phyloP scores from a whole-genome alignment of 2,113 vertebrate species.

The Corvus moneduloides region DNA sequence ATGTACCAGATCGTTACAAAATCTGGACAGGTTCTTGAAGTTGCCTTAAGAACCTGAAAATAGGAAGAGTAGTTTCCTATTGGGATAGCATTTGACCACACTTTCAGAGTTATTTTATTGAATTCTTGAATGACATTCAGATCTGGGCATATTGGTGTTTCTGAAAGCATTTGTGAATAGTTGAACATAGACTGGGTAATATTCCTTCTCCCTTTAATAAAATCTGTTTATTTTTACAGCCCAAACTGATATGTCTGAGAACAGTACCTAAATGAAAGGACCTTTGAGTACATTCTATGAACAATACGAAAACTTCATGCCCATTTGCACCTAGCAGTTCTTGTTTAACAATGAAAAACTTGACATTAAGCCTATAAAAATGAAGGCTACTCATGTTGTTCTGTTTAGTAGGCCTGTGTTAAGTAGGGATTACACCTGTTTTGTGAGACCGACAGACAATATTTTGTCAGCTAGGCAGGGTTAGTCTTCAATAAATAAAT shows the following conservation, averaged over 20 bases:
- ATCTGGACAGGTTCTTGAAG: background rate
- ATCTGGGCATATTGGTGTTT: background rate
- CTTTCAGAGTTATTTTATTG: background rate
- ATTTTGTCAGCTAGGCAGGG: background rate
- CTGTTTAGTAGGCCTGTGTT: background rate
- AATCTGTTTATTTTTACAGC: background rate
- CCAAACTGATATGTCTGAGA: background rate
- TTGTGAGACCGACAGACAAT: background rate
- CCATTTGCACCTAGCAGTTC: background rate
- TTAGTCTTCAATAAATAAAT: background rate
- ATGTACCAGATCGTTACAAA: background rate
- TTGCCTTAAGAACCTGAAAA: background rate
- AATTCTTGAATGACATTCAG: background rate
- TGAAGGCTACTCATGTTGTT: background rate
- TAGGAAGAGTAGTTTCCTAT: background rate
- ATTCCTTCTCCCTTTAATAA: background rate
- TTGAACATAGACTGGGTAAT: background rate
- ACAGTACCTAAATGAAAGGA: background rate
- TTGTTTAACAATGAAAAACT: background rate
- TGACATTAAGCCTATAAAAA: background rate
- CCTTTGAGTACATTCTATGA: background rate
- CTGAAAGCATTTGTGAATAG: background rate
- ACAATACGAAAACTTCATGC: background rate
- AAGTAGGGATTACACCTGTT: background rate
- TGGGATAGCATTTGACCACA: background rate